A percentile compares a stretch with the other conserved stretches of the same genome.
Evolutionary conservation across 2,113 vertebrate genomes (phyloP).

Genomic region (Mustela nigripes): DNA sequence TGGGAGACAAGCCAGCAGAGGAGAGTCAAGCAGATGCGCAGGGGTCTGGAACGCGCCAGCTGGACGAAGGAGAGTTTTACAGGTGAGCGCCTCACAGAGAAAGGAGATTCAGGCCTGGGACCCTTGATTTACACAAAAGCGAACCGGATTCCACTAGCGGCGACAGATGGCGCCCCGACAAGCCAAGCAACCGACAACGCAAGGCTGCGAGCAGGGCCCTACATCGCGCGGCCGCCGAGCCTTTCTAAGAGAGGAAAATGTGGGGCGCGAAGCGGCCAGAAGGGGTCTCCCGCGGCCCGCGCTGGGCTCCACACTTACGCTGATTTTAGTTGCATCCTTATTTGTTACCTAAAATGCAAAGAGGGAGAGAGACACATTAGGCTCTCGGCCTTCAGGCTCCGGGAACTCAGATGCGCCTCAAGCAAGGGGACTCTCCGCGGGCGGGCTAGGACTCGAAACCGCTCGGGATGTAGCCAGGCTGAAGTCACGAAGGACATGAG

Average conservation of each 20-base stretch:
- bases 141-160: constrained; percentile 51
- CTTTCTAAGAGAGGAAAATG: constrained; percentile 60
- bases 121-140: constrained; percentile 39
- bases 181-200: not conserved
- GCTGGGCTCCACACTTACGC: constrained; percentile 91
- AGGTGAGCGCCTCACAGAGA: not conserved
- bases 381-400: not conserved
- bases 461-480: not conserved
- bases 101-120: not conserved
- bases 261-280: constrained; percentile 50
- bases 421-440: not conserved
- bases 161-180: constrained; percentile 60
- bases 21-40: not conserved
- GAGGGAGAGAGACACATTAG: constrained; percentile 72
- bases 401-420: not conserved
- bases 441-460: not conserved
- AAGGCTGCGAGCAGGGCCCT: not conserved
- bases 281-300: constrained; percentile 77
- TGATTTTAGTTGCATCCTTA: constrained; percentile 97
- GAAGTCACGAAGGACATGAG: not conserved
- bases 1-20: not conserved
- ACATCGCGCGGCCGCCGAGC: fast-evolving
- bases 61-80: not conserved
- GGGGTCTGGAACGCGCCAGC: no score
- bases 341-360: constrained; percentile 90